Percentiles rank a stretch among this genome's conserved stretches.
phyloP scores from a whole-genome alignment of 2,113 vertebrate genomes.

The Lophochroa leadbeateri region DNA sequence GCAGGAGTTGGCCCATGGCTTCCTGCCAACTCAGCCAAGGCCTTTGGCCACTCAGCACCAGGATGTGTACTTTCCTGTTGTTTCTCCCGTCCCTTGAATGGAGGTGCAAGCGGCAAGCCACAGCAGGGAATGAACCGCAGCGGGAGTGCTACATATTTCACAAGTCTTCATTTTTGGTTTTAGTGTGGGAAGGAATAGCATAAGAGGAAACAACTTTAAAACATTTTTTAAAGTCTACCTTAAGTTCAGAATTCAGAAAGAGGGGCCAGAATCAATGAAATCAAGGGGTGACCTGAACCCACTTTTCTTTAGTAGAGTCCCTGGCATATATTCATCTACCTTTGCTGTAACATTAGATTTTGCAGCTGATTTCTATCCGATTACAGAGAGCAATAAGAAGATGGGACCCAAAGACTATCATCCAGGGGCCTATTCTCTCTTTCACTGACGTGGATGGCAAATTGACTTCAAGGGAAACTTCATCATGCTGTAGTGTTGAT shows the following conservation, averaged over 20 bases:
- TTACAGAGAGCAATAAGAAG: not conserved
- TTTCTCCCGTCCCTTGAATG: not conserved
- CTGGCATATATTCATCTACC: not conserved
- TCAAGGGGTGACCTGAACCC: not conserved
- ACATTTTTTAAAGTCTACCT: not conserved
- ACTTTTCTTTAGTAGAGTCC: not conserved
- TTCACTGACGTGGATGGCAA: not conserved
- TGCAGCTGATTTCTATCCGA: not conserved
- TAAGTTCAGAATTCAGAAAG: not conserved
- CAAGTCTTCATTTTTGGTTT: not conserved
- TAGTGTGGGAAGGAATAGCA: not conserved
- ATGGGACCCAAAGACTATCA: not conserved
- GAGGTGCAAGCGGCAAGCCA: rapidly evolving
- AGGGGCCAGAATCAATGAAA: not conserved
- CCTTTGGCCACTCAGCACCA: not conserved
- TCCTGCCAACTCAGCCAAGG: not conserved
- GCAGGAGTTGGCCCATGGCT: not conserved
- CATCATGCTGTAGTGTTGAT: slow-evolving; percentile 13
- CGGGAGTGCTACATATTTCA: not conserved
- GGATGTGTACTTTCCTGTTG: not conserved
- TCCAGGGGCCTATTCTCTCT: not conserved
- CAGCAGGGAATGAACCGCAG: not conserved
- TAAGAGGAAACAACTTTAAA: not conserved
- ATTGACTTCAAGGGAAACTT: slow-evolving; percentile 17
- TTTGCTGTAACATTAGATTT: not conserved